Percentiles rank a stretch among this genome's conserved stretches.
Evolutionary conservation across 2,797 vertebrate genomes (phyloP).

Genomic region (Mus spretus): DNA sequence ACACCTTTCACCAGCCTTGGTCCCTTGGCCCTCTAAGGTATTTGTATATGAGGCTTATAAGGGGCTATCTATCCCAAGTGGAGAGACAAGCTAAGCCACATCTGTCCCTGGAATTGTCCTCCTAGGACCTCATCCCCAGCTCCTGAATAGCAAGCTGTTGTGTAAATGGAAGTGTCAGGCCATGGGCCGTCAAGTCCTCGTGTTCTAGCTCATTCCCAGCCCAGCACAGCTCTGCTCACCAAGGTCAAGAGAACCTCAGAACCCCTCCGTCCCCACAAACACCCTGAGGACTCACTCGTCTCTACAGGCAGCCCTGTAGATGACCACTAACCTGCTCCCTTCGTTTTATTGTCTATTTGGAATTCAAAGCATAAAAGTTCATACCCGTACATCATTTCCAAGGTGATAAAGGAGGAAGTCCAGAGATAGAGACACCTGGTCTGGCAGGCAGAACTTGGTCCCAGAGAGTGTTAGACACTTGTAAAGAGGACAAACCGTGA

Average conservation of each 20-base stretch:
- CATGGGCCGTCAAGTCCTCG: background rate
- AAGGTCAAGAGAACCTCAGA: background rate
- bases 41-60: background rate
- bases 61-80: background rate
- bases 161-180: background rate
- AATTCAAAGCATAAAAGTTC: constrained; percentile 59
- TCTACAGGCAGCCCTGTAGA: background rate
- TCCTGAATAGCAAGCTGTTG: background rate
- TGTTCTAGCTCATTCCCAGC: background rate
- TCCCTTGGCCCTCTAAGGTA: background rate
- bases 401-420: constrained; percentile 39
- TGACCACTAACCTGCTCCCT: background rate
- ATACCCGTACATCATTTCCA: constrained; percentile 27
- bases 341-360: constrained; percentile 47
- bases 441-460: constrained; percentile 27
- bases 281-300: background rate
- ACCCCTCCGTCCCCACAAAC: background rate
- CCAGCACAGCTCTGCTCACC: background rate
- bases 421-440: background rate
- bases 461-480: background rate
- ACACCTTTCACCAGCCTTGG: background rate
- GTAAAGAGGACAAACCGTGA: background rate
- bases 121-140: background rate
- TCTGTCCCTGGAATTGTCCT: background rate
- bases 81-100: background rate